Base-by-base conservation (phyloP, 2,113 vertebrate genomes). In the Tachuris rubrigastra region DNA sequence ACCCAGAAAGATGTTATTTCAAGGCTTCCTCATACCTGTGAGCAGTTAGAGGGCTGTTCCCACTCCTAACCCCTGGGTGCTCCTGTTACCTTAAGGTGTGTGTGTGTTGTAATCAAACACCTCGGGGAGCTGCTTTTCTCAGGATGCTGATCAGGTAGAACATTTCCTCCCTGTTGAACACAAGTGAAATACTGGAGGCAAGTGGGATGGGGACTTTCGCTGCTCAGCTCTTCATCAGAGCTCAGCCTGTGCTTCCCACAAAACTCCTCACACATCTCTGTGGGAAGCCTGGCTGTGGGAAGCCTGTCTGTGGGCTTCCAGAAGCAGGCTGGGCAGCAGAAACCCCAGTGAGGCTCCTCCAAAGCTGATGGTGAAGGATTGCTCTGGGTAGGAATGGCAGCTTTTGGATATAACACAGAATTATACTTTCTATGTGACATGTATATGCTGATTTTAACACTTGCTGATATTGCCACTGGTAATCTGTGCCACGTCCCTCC, bases 271-370 rank as follows among this genome's bases (percentile, higher is more conserved):
- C 2, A 1, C 21, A 39, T 79, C 44, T 50, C 63, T 31, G 7
- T 28, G 44, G 49, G 44, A 28, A 16, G 5, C 5, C 42, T 55
- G 3, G 33, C 24, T 8, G 1, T 14, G 49, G 47, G 22, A 28
- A 16, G 5, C 5, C 42, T 55, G 3, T 35, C 24, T 8, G 1
- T 14, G 49, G 47, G 22, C 47, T 87, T 35, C 55, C 52, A 84
- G 71, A 21, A 1, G 27, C 28, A 27, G 5, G 1, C 0, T 2
- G 58, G 42, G 69, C 30, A 5, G 55, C 12, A 66, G 42, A 18
- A 23, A 35, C 15, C 27, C 56, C 7, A 2, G 31, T 12, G 63
- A 52, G 44, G 71, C 20, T 59, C 6, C 44, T 56, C 35, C 56
- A 41, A 42, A 84, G 44, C 6, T n/a, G n/a, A 13, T 46, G n/a